Conservation (phyloP, 2,888 invertebrate species). For the Ceraclea dissimilis region DNA sequence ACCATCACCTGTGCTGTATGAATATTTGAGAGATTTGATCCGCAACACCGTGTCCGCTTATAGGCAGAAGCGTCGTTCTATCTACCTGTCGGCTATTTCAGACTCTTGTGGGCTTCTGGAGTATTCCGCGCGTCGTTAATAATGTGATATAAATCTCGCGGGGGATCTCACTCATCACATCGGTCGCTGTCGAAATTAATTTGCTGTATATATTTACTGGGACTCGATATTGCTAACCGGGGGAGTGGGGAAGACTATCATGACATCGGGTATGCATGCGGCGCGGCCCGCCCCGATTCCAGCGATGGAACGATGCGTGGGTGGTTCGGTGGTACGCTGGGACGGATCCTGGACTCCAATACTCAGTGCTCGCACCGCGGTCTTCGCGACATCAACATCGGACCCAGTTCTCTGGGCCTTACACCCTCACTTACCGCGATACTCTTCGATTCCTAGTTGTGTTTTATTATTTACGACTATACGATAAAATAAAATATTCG, state of each 20-base stretch:
- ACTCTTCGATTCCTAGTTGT: not conserved
- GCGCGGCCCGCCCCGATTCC: constrained; percentile 40
- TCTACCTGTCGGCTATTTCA: constrained; percentile 24
- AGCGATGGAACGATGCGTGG: constrained; percentile 46
- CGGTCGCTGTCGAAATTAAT: constrained; percentile 20
- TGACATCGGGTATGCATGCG: constrained; percentile 27
- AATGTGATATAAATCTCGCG: constrained; percentile 26
- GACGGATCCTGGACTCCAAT: constrained; percentile 28
- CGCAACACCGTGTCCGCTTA: constrained; percentile 23
- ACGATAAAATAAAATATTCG: no score
- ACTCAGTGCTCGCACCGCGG: constrained; percentile 28
- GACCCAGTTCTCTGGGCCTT: constrained; percentile 27
- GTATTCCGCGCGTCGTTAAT: constrained; percentile 22
- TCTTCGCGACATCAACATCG: constrained; percentile 34
- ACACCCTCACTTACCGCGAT: constrained; percentile 17
- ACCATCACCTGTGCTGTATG: constrained; percentile 18
- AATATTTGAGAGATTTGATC: constrained; percentile 16
- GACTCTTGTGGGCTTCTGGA: constrained; percentile 20
- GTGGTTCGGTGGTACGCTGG: constrained; percentile 33
- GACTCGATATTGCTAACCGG: constrained; percentile 32
- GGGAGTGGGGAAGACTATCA: constrained; percentile 27
- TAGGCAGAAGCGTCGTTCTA: constrained; percentile 20
- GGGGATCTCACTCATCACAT: constrained; percentile 24
- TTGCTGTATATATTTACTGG: constrained; percentile 26
- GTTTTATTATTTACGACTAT: no score